Base-by-base conservation (phyloP, 2,113 vertebrate genomes). In the Seriola dumerili region DNA sequence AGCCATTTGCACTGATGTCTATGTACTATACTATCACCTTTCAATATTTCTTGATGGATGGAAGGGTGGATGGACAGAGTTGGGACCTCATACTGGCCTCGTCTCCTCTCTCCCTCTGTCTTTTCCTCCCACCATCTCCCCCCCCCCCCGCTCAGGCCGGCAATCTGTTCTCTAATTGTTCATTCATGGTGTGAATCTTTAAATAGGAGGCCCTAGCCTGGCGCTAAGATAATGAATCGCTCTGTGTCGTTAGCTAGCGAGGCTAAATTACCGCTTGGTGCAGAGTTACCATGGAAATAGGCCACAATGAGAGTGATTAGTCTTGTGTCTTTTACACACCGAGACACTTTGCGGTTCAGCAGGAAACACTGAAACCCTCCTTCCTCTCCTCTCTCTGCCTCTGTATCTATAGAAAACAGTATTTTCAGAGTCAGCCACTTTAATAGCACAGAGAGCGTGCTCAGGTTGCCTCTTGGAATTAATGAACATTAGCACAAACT, bases 261-360 rank as follows among this genome's bases (percentile, higher is more conserved):
- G 86, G 88, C 93, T 91, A 93, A 94, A 95, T 95, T 94, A 92
- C 93, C 76, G 88, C 93, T 94, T 92, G 82, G 59, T 87, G 87
- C 88, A 91, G 85, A 83, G 94, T 96, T 95, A 88, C 93, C 93
- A 95, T 96, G 94, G 94, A 91, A 93, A 95, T 93, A 80, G 59
- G 85, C 84, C 82, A 92, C 91, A 92, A 91, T 91, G 91, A 90
- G 81, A 91, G 85, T 90, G 91, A 94, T 94, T 94, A 94, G 89
- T 88, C 83, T 87, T 81, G 86, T 90, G 88, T 92, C 90, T 94
- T 91, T 86, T 88, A 85, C 83, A 86, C 86, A 79, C 77, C 0
- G 64, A 90, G 76, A 87, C 57, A 58, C 68, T 85, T 71, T 73
- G 81, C 84, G 59, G 66, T 88, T 86, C 83, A 76, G 85, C 79